phyloP scores from a whole-genome alignment of 2,888 invertebrate species.

The Aspidiotus rigidus region DNA sequence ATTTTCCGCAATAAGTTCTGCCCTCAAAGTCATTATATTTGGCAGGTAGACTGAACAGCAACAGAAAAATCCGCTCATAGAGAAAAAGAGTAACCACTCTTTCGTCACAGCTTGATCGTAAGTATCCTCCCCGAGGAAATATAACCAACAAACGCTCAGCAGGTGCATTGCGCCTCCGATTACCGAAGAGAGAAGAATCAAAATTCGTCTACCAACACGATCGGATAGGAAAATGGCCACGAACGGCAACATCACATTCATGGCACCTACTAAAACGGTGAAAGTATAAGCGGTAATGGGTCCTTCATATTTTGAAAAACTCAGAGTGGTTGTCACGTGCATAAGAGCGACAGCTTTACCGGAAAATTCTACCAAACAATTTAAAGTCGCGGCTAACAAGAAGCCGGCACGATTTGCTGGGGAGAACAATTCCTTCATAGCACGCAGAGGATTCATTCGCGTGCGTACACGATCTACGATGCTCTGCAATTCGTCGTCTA shows the following conservation, averaged over 20 bases:
- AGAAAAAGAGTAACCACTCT: conserved; percentile 13
- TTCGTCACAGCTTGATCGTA: neutral
- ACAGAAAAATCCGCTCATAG: conserved; percentile 10
- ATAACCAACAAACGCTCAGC: conserved; percentile 3
- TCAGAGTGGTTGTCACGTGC: conserved; percentile 1
- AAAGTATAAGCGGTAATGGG: conserved; percentile 4
- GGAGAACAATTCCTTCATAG: conserved; percentile 9
- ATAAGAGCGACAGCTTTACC: conserved; percentile 13
- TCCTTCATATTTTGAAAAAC: neutral
- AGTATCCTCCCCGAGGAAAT: conserved; percentile 1
- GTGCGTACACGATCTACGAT: neutral
- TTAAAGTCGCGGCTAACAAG: conserved; percentile 9
- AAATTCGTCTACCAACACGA: conserved; percentile 15
- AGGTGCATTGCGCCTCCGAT: neutral
- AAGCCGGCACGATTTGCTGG: conserved; percentile 6
- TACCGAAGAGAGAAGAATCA: conserved; percentile 6
- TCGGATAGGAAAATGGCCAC: conserved; percentile 16
- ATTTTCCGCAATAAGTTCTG: conserved; percentile 20
- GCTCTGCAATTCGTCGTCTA: conserved; percentile 1
- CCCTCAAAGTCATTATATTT: conserved; percentile 19
- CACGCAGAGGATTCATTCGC: neutral
- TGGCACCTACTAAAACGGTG: conserved; percentile 13
- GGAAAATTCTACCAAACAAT: conserved; percentile 12
- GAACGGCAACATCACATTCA: conserved; percentile 9
- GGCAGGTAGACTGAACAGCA: conserved; percentile 19